Evolutionary conservation across 2,888 invertebrate genomes (phyloP), one percentile per base, ranked within the genome.

Genomic region (Acronicta alni): DNA sequence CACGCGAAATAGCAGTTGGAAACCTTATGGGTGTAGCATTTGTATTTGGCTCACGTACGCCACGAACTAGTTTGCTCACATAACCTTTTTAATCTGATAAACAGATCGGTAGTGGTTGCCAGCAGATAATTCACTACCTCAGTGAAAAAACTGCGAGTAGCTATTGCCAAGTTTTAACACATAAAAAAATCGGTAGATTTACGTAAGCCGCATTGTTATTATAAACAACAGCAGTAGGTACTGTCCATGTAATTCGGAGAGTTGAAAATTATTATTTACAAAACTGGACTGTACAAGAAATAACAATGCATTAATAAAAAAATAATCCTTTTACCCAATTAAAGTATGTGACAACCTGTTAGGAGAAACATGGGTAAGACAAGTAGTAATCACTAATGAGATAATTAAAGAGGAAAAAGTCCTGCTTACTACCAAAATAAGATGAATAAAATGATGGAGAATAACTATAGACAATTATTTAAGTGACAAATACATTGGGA

Each of bases 71-170:
- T 79, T 80, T 73, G 74, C 70, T 75, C 65, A 69, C 66, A 67
- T 60, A 77, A 77, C 72, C 72, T 79, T 81, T 79, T 82, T 80
- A 81, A 83, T 81, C 81, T 67, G 73, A 79, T 82, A 80, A 70
- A 72, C 69, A 72, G 74, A 70, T 70, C 60, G 57, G 57, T 60
- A 55, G 61, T 57, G 55, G 78, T 71, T 85, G 84, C 85, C 83
- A 85, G 80, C 78, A 79, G 72, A 80, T 80, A 78, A 81, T 82
- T 80, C 68, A 74, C 72, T 66, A 67, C 72, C 77, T 59, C 52
- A 26, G 45, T 47, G 52, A 26, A 60, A 68, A 59, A 63, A 60
- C 47, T 56, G 48, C 51, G 42, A 61, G 54, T 48, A 55, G 57
- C 64, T 64, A 54, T 58, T 67, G 65, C 60, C 67, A 63, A 69